These are phyloP conservation scores for Drosophila villosipedis DNA, from an alignment of 2,888 invertebrate species.

Conservation along the genomic window DNA sequence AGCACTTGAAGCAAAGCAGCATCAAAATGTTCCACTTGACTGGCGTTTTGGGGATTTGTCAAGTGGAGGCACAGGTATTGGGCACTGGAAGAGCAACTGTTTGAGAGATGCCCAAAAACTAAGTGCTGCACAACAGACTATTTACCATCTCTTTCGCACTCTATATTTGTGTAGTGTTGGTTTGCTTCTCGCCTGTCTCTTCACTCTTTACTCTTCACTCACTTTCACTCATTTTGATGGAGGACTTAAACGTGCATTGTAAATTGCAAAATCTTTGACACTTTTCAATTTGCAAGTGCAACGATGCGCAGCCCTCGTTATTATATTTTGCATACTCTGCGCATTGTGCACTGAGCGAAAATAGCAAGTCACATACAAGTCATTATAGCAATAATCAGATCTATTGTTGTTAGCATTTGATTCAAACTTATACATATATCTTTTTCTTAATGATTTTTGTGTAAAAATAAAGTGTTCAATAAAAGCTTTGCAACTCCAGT, in stretches of 20 bases:
- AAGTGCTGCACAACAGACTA: slow-evolving; percentile 24
- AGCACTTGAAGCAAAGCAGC: slow-evolving; percentile 19
- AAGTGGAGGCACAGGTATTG: slow-evolving; percentile 19
- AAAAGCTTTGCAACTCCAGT: not conserved
- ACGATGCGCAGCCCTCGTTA: slow-evolving; percentile 40
- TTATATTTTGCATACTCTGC: slow-evolving; percentile 21
- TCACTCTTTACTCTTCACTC: slow-evolving; percentile 1
- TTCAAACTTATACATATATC: not conserved
- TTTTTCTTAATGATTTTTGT: not conserved
- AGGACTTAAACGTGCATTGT: slow-evolving; percentile 41
- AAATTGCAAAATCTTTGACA: slow-evolving; percentile 55
- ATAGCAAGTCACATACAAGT: not conserved
- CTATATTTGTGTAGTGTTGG: not conserved
- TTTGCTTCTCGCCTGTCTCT: not conserved
- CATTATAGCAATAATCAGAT: not conserved
- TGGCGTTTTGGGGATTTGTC: slow-evolving; percentile 16
- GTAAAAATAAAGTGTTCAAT: too few species aligned
- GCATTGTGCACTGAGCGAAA: slow-evolving; percentile 37
- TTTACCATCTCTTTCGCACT: not conserved
- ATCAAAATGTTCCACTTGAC: slow-evolving; percentile 21
- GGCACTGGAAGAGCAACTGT: slow-evolving; percentile 2
- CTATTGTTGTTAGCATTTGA: not conserved
- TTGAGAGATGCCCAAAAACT: slow-evolving; percentile 21
- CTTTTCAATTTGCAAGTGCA: slow-evolving; percentile 61
- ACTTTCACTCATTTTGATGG: not conserved